Evolutionary conservation across 2,113 vertebrate genomes (phyloP).

Genomic region (Myrmecophaga tridactyla): DNA sequence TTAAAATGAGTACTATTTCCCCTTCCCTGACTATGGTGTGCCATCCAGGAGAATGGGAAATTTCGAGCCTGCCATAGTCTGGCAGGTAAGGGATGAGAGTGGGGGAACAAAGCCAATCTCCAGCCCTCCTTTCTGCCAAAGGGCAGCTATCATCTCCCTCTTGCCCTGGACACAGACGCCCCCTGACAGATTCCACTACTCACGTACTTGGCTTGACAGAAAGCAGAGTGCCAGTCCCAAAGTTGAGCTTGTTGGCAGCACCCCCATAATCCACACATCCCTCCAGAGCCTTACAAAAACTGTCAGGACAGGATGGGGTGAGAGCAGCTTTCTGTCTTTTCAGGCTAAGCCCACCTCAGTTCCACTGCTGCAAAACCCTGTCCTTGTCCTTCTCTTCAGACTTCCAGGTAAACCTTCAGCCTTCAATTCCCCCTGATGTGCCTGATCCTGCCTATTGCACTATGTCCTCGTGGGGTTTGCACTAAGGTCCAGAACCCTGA

Average conservation of each 20-base stretch:
- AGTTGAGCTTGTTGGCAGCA: constrained; percentile 20
- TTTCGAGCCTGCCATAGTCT: background rate
- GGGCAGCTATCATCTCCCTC: background rate
- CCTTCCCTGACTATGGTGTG: background rate
- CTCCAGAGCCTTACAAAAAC: constrained; percentile 64
- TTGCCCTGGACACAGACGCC: background rate
- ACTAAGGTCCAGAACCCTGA: background rate
- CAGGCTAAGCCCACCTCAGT: background rate
- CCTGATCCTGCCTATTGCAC: background rate
- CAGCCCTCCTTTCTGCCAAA: background rate
- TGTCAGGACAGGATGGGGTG: background rate
- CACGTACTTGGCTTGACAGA: constrained; percentile 75
- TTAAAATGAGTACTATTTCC: background rate
- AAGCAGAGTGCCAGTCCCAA: constrained; percentile 75
- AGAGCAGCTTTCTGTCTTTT: background rate
- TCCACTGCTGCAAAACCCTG: background rate
- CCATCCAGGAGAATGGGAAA: background rate
- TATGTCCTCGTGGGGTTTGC: background rate
- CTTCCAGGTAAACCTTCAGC: background rate
- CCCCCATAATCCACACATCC: constrained; percentile 55
- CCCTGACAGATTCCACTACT: constrained; percentile 33
- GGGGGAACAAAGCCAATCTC: background rate
- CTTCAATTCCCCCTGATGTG: background rate
- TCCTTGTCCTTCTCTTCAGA: background rate
- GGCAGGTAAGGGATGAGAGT: background rate